A percentile compares a stretch with the other conserved stretches of the same genome.
These are phyloP conservation scores for Choloepus didactylus DNA, from an alignment of 2,797 vertebrate genomes.

Conservation along the genomic window DNA sequence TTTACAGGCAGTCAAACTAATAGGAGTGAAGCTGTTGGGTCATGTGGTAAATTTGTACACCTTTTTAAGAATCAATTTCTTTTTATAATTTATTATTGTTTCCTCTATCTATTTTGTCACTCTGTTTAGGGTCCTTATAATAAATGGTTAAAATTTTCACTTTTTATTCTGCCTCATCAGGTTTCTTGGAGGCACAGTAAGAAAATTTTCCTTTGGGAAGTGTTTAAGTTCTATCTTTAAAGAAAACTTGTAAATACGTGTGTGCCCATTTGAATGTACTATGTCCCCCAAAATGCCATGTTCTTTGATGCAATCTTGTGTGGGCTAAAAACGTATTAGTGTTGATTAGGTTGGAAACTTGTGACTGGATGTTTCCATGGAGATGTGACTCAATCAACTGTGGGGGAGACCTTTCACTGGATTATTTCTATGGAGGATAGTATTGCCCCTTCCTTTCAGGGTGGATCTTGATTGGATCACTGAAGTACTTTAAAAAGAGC, in stretches of 20 bases:
- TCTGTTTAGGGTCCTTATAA: background rate
- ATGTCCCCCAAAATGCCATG: too few relatives aligned
- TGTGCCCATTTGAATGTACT: too few relatives aligned
- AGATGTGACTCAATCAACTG: too few relatives aligned
- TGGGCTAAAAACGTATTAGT: too few relatives aligned
- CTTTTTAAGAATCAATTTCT: background rate
- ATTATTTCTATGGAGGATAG: too few relatives aligned
- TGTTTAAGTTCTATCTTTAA: background rate
- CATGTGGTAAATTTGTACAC: background rate
- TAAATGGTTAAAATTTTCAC: background rate
- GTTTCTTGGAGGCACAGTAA: background rate
- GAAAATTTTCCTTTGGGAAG: background rate
- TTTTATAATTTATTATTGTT: constrained; percentile 33
- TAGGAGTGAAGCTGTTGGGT: background rate
- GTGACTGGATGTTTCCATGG: too few relatives aligned
- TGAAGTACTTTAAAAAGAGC: too few relatives aligned
- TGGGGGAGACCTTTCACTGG: too few relatives aligned
- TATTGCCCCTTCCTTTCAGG: too few relatives aligned
- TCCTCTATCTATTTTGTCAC: background rate
- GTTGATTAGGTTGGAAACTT: too few relatives aligned
- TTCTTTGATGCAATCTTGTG: too few relatives aligned
- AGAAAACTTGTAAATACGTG: background rate
- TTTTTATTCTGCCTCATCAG: background rate
- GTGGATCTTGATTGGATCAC: too few relatives aligned
- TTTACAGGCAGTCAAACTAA: background rate